A percentile compares a stretch with the other conserved stretches of the same genome.
Evolutionary conservation across 1,140 invertebrate genomes (phyloP).

Genomic region (Amphibalanus amphitrite): DNA sequence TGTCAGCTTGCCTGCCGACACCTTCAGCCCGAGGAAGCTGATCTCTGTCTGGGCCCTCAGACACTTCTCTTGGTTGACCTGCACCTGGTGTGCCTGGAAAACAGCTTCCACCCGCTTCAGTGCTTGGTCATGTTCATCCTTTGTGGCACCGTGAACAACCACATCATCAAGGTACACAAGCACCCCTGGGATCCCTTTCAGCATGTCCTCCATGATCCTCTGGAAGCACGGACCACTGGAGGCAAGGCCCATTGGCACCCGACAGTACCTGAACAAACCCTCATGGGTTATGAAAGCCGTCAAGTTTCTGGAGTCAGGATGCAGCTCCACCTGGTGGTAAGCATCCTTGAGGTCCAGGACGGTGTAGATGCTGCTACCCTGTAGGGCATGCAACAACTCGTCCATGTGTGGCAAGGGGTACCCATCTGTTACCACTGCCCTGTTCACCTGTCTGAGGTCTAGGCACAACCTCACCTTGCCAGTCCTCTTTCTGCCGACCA

Average conservation of each 20-base stretch:
- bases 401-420: too few species aligned
- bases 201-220: not conserved
- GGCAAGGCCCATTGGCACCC: not conserved
- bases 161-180: not conserved
- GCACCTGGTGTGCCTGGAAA: not conserved
- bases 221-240: not conserved
- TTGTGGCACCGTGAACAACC: not conserved
- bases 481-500: too few species aligned
- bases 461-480: too few species aligned
- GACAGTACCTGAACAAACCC: not conserved
- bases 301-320: not conserved
- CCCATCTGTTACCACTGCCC: too few species aligned
- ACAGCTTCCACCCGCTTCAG: not conserved
- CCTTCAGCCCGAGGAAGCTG: not conserved
- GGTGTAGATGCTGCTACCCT: too few species aligned
- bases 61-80: not conserved
- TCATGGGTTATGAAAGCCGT: not conserved
- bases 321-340: not conserved
- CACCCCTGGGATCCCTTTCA: not conserved
- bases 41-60: not conserved
- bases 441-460: too few species aligned
- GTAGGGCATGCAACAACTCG: too few species aligned
- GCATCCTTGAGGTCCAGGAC: not conserved
- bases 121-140: not conserved
- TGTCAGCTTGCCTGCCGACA: not conserved